phyloP scores from a whole-genome alignment of 2,888 invertebrate genomes.

The Clivina fossor region DNA sequence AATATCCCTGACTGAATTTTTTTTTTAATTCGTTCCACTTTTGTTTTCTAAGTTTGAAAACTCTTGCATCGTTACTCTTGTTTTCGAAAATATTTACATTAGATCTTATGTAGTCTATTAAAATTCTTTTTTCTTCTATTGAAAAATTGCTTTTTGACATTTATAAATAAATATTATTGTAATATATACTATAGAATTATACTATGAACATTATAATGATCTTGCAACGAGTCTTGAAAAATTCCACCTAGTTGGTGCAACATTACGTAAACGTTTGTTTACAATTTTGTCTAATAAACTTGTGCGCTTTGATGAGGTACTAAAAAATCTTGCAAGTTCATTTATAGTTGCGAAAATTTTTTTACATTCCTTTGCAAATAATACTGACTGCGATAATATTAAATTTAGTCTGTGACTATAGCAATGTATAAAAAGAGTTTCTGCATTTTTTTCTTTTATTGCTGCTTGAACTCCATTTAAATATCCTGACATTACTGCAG shows the following conservation, averaged over 20 bases:
- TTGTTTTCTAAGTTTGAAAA: too few relatives aligned
- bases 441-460: conserved; percentile 37
- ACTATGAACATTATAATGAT: too few relatives aligned
- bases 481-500: conserved; percentile 38
- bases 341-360: conserved; percentile 5
- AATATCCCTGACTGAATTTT: too few relatives aligned
- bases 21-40: too few relatives aligned
- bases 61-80: too few relatives aligned
- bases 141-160: too few relatives aligned
- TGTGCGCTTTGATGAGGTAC: conserved; percentile 14
- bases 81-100: too few relatives aligned
- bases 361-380: conserved; percentile 12
- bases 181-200: too few relatives aligned
- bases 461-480: conserved; percentile 40
- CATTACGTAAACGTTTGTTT: conserved; percentile 9
- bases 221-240: conserved; percentile 4
- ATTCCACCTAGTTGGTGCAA: conserved; percentile 35
- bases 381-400: conserved; percentile 14
- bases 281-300: conserved; percentile 16
- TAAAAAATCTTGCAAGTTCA: conserved; percentile 6
- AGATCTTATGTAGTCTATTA: too few relatives aligned
- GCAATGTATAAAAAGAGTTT: conserved; percentile 38
- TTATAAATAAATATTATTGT: too few relatives aligned
- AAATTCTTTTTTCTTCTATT: too few relatives aligned
- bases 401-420: conserved; percentile 35